Conservation (phyloP, 2,888 invertebrate genomes). For the Abscondita cerata region DNA sequence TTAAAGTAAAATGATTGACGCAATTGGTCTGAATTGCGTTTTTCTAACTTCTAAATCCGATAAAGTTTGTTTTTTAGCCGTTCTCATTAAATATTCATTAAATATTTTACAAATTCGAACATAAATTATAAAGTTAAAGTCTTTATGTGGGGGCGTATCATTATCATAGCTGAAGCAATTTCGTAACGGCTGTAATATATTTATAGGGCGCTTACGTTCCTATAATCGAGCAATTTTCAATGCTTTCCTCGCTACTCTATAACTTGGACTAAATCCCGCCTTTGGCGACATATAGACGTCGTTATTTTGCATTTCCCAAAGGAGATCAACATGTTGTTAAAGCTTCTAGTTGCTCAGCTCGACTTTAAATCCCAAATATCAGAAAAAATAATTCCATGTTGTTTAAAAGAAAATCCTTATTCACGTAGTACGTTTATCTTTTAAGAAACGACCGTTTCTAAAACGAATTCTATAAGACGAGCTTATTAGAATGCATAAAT, state of each 20-base stretch:
- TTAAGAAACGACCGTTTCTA: constrained; percentile 23
- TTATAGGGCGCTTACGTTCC: constrained; percentile 53
- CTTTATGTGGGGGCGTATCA: constrained; percentile 22
- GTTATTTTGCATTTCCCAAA: constrained; percentile 52
- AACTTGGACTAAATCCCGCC: constrained; percentile 52
- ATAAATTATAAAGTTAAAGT: constrained; percentile 45
- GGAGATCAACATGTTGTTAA: constrained; percentile 49
- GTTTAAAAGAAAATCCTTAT: constrained; percentile 29
- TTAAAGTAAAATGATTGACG: no score
- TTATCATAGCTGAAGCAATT: constrained; percentile 41
- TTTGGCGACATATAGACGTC: constrained; percentile 54
- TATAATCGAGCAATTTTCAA: constrained; percentile 56
- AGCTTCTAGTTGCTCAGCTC: constrained; percentile 22
- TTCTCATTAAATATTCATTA: constrained; percentile 35
- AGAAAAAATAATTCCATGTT: constrained; percentile 33
- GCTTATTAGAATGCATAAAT: constrained; percentile 51
- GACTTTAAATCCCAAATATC: constrained; percentile 33
- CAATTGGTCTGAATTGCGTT: no score
- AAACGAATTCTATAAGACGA: constrained; percentile 31
- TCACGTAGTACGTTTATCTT: constrained; percentile 24
- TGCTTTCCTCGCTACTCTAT: constrained; percentile 52
- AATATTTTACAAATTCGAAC: constrained; percentile 39
- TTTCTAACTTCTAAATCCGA: no score
- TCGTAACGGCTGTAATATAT: constrained; percentile 48
- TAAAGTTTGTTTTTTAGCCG: constrained; percentile 7